Percentiles rank a stretch among this genome's conserved stretches.
Evolutionary conservation across 2,797 vertebrate species (phyloP).

Genomic region (Coreius guichenoti): DNA sequence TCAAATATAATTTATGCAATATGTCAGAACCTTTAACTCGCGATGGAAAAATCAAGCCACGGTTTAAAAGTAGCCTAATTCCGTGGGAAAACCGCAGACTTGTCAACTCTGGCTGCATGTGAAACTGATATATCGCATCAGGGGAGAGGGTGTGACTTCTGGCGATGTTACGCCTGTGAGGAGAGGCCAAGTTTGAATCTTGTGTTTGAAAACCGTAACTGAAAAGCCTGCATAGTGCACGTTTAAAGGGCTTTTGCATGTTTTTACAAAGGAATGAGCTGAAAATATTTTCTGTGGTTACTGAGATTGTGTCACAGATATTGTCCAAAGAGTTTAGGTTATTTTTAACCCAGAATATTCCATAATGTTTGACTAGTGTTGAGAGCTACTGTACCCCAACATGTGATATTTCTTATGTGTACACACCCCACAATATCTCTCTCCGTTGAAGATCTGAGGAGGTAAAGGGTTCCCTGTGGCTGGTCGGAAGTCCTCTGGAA

Average conservation of each 20-base stretch:
- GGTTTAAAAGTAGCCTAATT: too few relatives aligned
- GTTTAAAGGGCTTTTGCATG: not conserved
- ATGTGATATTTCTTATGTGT: not conserved
- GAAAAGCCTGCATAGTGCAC: not conserved
- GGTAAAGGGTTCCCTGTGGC: slow-evolving; percentile 89
- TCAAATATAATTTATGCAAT: too few relatives aligned
- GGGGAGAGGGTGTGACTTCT: not conserved
- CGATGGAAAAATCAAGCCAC: too few relatives aligned
- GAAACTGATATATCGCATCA: not conserved
- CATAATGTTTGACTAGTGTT: not conserved
- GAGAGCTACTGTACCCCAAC: not conserved
- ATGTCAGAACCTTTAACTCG: too few relatives aligned
- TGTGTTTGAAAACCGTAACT: not conserved
- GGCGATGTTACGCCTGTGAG: not conserved
- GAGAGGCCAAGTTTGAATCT: not conserved
- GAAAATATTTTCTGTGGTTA: not conserved
- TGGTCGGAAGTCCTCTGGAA: slow-evolving; percentile 88
- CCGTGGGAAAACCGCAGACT: too few relatives aligned
- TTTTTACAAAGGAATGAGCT: not conserved
- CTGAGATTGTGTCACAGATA: not conserved
- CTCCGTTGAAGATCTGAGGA: slow-evolving; percentile 94
- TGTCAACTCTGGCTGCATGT: too few relatives aligned
- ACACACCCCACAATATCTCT: slow-evolving; percentile 93
- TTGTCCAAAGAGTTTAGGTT: not conserved
- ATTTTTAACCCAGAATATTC: not conserved